phyloP scores from a whole-genome alignment of 2,888 invertebrate genomes.

The Tillus elongatus region DNA sequence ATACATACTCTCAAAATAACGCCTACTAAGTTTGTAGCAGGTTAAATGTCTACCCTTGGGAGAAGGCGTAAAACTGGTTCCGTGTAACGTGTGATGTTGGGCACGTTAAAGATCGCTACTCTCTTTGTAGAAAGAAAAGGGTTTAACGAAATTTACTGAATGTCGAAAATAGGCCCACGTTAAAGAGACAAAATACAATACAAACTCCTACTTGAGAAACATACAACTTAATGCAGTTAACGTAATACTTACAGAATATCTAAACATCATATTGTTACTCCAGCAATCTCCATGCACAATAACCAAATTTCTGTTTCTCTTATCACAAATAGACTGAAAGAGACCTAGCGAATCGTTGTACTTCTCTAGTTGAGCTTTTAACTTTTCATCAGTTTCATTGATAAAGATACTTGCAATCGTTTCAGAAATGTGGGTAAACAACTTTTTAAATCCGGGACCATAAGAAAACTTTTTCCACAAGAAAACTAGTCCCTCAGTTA shows the following conservation, averaged over 20 bases:
- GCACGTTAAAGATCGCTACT: too few relatives aligned
- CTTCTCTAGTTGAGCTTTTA: neutral
- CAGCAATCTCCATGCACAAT: slow-evolving; percentile 31
- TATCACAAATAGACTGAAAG: neutral
- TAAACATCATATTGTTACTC: slow-evolving; percentile 32
- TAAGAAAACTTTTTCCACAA: neutral
- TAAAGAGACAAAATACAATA: too few relatives aligned
- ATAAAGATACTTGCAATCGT: neutral
- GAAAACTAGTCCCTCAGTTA: neutral
- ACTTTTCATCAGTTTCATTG: neutral
- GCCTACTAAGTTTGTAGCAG: too few relatives aligned
- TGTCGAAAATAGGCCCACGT: too few relatives aligned
- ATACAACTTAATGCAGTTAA: too few relatives aligned
- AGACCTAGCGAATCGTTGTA: neutral
- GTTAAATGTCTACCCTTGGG: too few relatives aligned
- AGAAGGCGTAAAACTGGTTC: too few relatives aligned
- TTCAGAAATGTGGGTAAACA: neutral
- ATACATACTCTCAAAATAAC: too few relatives aligned
- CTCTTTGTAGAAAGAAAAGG: too few relatives aligned
- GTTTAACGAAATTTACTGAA: too few relatives aligned
- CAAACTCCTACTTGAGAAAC: too few relatives aligned
- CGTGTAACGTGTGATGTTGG: too few relatives aligned
- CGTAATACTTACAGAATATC: slow-evolving; percentile 25
- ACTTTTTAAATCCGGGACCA: neutral
- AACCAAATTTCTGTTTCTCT: slow-evolving; percentile 14